A percentile compares a stretch with the other conserved stretches of the same genome.
Evolutionary conservation across 2,888 invertebrate genomes (phyloP).

Genomic region (Pycnomerus fuliginosus): DNA sequence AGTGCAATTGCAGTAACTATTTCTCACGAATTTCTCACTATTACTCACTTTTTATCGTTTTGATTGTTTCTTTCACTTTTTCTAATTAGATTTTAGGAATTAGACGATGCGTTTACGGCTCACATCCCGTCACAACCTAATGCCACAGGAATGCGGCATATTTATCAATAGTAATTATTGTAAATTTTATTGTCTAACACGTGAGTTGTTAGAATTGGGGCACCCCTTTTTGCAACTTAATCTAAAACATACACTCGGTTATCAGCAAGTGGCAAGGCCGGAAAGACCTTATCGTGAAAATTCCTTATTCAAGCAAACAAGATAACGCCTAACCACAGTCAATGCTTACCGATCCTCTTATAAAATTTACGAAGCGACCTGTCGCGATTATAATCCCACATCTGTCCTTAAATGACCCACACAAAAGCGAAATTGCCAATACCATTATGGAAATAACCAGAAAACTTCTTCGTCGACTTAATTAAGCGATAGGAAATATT

Average conservation of each 20-base stretch:
- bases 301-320: not conserved
- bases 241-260: conserved; percentile 2
- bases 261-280: conserved; percentile 12
- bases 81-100: too few relatives aligned
- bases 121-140: conserved; percentile 44
- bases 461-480: not conserved
- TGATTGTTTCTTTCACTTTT: too few relatives aligned
- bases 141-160: conserved; percentile 42
- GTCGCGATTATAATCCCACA: too few relatives aligned
- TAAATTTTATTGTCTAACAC: conserved; percentile 18
- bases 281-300: conserved; percentile 10
- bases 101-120: conserved; percentile 34
- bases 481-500: not conserved
- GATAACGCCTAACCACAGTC: too few relatives aligned
- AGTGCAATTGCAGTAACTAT: too few relatives aligned
- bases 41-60: too few relatives aligned
- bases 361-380: too few relatives aligned
- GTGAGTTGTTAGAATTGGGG: conserved; percentile 2
- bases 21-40: too few relatives aligned
- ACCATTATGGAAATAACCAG: not conserved
- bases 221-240: conserved; percentile 3
- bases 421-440: too few relatives aligned
- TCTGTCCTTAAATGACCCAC: too few relatives aligned
- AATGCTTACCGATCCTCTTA: too few relatives aligned
- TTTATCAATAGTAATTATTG: conserved; percentile 36